These are phyloP conservation scores for Talpa occidentalis DNA, from an alignment of 2,113 vertebrate species.

Conservation along the genomic window DNA sequence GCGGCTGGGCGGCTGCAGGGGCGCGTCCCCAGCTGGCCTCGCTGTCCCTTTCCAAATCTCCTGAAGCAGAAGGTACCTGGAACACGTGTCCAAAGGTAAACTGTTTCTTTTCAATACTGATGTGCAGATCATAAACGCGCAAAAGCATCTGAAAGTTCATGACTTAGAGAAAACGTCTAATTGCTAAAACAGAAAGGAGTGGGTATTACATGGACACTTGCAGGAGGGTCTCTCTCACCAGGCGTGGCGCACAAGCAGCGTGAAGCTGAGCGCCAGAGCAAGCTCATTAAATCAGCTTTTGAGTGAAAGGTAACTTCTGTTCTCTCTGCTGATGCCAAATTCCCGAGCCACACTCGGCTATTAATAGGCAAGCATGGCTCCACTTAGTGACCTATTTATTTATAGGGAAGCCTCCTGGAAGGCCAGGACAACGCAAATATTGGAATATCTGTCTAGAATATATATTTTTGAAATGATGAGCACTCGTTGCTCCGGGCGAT, in stretches of 20 bases:
- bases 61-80: slow-evolving; percentile 56
- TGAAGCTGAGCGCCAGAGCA: background rate
- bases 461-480: background rate
- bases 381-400: background rate
- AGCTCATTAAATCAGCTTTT: background rate
- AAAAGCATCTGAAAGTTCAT: slow-evolving; percentile 49
- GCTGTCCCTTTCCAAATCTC: slow-evolving; percentile 14
- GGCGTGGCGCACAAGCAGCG: background rate
- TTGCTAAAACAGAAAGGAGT: slow-evolving; percentile 53
- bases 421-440: background rate
- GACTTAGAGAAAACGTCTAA: slow-evolving; percentile 49
- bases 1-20: no score
- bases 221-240: background rate
- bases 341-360: background rate
- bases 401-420: background rate
- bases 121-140: slow-evolving; percentile 13
- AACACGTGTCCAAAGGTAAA: slow-evolving; percentile 36
- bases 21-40: no score
- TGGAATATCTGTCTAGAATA: background rate
- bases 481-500: background rate
- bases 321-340: background rate
- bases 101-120: slow-evolving; percentile 76
- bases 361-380: background rate
- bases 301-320: background rate
- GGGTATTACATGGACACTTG: background rate